These are phyloP conservation scores for Morpho deidamia DNA, from an alignment of 2,888 invertebrate species.

Conservation along the genomic window DNA sequence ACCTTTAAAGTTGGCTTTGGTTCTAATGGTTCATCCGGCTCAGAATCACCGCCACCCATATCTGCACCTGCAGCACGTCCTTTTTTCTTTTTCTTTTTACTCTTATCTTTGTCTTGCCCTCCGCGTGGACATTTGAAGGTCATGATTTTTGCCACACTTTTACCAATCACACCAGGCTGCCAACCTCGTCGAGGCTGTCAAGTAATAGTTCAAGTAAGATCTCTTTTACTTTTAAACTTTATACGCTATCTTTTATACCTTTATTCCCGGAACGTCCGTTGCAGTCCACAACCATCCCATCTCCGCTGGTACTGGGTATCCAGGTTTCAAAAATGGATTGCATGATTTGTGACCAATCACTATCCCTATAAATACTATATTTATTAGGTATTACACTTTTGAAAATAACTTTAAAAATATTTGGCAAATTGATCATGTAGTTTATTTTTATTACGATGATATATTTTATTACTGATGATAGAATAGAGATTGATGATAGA, in stretches of 20 bases:
- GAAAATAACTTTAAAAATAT: not conserved
- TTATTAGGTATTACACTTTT: too few species aligned
- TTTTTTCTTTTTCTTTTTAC: constrained; percentile 58
- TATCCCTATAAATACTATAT: constrained; percentile 45
- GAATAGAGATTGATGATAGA: too few species aligned
- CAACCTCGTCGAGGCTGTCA: constrained; percentile 69
- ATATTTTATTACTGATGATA: too few species aligned
- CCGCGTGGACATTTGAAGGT: constrained; percentile 60
- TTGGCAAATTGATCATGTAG: not conserved
- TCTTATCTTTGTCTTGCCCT: constrained; percentile 55
- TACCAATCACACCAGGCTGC: constrained; percentile 77
- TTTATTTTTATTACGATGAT: too few species aligned
- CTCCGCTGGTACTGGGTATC: constrained; percentile 75
- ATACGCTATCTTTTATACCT: constrained; percentile 35
- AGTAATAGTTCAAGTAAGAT: not conserved
- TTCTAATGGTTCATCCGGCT: constrained; percentile 66
- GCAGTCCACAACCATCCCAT: constrained; percentile 85
- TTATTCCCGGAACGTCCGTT: constrained; percentile 51
- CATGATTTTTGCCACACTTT: constrained; percentile 66
- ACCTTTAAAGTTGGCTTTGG: constrained; percentile 81
- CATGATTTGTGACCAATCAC: constrained; percentile 78
- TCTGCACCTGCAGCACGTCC: constrained; percentile 35
- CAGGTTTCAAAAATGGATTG: constrained; percentile 52
- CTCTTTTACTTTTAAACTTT: too few species aligned
- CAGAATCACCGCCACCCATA: constrained; percentile 60